These are phyloP conservation scores for Lumbricus terrestris DNA, from an alignment of 2,888 invertebrate species.

Conservation along the genomic window DNA sequence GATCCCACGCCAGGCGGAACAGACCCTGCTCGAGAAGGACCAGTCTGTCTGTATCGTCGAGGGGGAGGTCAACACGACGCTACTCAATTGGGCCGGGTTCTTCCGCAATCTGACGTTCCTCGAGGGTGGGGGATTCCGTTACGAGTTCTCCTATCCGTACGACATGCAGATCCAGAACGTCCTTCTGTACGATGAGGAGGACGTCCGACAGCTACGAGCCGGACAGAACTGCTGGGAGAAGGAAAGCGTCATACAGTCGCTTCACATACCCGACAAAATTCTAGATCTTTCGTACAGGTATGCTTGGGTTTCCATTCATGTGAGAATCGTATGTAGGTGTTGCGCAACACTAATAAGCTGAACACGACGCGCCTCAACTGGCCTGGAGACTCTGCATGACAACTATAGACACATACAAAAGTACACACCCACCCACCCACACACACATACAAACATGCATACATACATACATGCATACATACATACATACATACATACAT, in stretches of 20 bases:
- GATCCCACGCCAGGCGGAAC: background rate
- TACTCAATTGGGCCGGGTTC: conserved; percentile 34
- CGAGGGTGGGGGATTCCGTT: conserved; percentile 32
- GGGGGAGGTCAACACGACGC: conserved; percentile 33
- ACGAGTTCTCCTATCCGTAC: conserved; percentile 33
- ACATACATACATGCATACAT: too few relatives aligned
- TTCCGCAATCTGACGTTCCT: conserved; percentile 32
- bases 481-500: too few relatives aligned
- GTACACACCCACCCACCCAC: too few relatives aligned
- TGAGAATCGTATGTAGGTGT: too few relatives aligned
- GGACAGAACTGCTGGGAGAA: conserved; percentile 36
- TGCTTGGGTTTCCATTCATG: conserved; percentile 4
- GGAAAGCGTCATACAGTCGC: conserved; percentile 34
- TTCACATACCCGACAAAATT: conserved; percentile 34
- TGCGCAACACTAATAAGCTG: too few relatives aligned
- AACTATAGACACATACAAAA: too few relatives aligned
- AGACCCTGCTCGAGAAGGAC: background rate
- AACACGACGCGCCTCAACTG: too few relatives aligned
- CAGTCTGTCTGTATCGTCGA: conserved; percentile 30
- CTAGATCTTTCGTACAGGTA: conserved; percentile 34
- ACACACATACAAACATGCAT: too few relatives aligned
- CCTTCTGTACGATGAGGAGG: conserved; percentile 37
- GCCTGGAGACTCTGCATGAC: too few relatives aligned
- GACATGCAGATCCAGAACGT: conserved; percentile 35
- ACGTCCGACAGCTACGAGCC: conserved; percentile 29